These are phyloP conservation scores for Belonocnema kinseyi DNA, from an alignment of 1,140 invertebrate genomes.

Conservation along the genomic window DNA sequence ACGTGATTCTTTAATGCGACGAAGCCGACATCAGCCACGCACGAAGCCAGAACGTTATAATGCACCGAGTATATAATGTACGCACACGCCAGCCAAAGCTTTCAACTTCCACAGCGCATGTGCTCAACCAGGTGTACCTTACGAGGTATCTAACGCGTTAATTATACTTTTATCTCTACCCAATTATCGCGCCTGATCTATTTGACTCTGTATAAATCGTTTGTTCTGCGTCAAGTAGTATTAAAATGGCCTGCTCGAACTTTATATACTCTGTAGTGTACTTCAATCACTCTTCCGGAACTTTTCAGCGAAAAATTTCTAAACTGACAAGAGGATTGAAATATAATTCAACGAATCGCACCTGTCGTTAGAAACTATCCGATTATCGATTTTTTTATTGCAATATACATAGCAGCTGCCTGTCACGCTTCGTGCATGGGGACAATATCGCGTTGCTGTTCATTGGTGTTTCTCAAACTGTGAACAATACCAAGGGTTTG, in stretches of 20 bases:
- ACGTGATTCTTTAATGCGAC: slow-evolving; percentile 10
- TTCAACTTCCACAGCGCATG: not conserved
- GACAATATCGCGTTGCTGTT: slow-evolving; percentile 12
- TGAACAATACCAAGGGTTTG: not conserved
- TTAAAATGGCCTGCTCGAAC: not conserved
- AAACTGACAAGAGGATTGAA: too few relatives aligned
- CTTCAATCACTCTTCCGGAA: too few relatives aligned
- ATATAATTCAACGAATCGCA: not conserved
- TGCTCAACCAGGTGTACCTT: slow-evolving; percentile 1
- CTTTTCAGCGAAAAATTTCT: too few relatives aligned
- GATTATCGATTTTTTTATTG: slow-evolving; percentile 28
- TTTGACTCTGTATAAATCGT: not conserved
- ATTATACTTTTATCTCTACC: slow-evolving; percentile 12
- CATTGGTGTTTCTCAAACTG: slow-evolving; percentile 2
- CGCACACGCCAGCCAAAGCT: not conserved
- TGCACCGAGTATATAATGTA: not conserved
- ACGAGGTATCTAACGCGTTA: slow-evolving; percentile 19
- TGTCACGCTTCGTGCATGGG: slow-evolving; percentile 14
- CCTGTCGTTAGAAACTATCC: not conserved
- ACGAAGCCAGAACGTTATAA: not conserved
- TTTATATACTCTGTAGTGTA: not conserved
- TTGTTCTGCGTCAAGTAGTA: not conserved
- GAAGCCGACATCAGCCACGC: slow-evolving; percentile 5
- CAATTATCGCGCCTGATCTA: slow-evolving; percentile 1
- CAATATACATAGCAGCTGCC: not conserved